phyloP scores from a whole-genome alignment of 2,888 invertebrate species.

The Seira musarum region DNA sequence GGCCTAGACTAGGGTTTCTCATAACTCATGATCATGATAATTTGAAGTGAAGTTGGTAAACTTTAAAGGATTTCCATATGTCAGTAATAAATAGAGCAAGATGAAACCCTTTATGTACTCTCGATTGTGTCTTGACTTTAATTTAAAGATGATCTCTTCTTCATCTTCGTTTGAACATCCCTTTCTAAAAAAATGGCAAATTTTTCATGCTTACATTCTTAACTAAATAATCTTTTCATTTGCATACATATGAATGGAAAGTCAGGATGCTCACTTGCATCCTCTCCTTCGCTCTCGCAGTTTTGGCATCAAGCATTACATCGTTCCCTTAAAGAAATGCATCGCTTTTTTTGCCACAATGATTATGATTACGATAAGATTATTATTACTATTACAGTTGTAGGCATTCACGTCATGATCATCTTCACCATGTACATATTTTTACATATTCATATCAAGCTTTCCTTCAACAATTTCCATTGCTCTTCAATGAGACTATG shows the following conservation, averaged over 20 bases:
- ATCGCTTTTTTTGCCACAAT: not conserved
- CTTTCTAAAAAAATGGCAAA: not conserved
- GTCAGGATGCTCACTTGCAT: not conserved
- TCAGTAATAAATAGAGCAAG: too few relatives aligned
- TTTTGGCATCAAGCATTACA: not conserved
- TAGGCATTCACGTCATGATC: constrained; percentile 2
- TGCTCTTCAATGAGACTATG: too few relatives aligned
- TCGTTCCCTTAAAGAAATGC: not conserved
- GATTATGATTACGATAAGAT: too few relatives aligned
- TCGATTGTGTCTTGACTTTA: too few relatives aligned
- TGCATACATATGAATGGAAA: not conserved
- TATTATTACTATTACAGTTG: too few relatives aligned
- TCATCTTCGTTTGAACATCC: not conserved
- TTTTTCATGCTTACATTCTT: too few relatives aligned
- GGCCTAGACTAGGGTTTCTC: too few relatives aligned
- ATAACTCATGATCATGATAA: too few relatives aligned
- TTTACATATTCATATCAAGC: not conserved
- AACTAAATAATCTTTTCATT: not conserved
- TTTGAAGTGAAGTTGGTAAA: too few relatives aligned
- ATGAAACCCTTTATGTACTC: too few relatives aligned
- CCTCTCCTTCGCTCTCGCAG: not conserved
- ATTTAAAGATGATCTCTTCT: not conserved
- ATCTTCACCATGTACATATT: not conserved
- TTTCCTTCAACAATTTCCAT: constrained; percentile 1
- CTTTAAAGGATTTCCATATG: too few relatives aligned